Percentiles rank a stretch among this genome's conserved stretches.
Conservation (phyloP, 2,888 invertebrate genomes). For the Netelia melanura region DNA sequence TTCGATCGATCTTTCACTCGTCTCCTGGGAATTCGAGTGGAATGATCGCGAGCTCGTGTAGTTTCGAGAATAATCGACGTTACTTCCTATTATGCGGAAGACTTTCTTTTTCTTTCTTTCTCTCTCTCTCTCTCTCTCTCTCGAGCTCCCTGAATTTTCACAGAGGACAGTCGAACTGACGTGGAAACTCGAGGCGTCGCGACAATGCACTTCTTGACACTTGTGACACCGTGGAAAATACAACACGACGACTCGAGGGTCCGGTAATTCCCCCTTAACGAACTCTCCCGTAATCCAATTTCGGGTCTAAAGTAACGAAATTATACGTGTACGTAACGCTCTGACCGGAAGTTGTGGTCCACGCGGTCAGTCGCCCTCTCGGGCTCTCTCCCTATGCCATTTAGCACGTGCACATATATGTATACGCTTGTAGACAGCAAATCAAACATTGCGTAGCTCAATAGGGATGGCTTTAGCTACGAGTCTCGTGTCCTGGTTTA, state of each 20-base stretch:
- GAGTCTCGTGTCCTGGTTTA: slow-evolving; percentile 24
- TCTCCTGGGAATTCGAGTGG: slow-evolving; percentile 57
- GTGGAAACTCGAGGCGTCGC: slow-evolving; percentile 51
- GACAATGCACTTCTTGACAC: slow-evolving; percentile 43
- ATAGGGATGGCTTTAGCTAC: slow-evolving; percentile 24
- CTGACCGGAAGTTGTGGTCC: slow-evolving; percentile 80
- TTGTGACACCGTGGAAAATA: slow-evolving; percentile 31
- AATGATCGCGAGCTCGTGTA: slow-evolving; percentile 51
- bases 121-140: not conserved
- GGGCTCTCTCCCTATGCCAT: slow-evolving; percentile 62
- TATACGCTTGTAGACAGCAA: slow-evolving; percentile 7
- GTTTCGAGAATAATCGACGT: slow-evolving; percentile 46
- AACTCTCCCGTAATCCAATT: slow-evolving; percentile 81
- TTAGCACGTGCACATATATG: slow-evolving; percentile 23
- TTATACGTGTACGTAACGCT: slow-evolving; percentile 75
- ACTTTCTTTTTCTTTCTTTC: slow-evolving; percentile 3
- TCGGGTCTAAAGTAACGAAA: slow-evolving; percentile 78
- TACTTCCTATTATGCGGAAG: slow-evolving; percentile 20
- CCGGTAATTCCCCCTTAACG: slow-evolving; percentile 78
- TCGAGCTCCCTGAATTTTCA: not conserved
- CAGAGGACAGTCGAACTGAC: not conserved
- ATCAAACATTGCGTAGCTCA: slow-evolving; percentile 34
- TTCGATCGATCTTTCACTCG: slow-evolving; percentile 20
- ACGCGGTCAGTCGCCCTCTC: slow-evolving; percentile 60
- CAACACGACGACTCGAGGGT: slow-evolving; percentile 7